phyloP scores from a whole-genome alignment of 2,113 vertebrate genomes.

The Lepus americanus region DNA sequence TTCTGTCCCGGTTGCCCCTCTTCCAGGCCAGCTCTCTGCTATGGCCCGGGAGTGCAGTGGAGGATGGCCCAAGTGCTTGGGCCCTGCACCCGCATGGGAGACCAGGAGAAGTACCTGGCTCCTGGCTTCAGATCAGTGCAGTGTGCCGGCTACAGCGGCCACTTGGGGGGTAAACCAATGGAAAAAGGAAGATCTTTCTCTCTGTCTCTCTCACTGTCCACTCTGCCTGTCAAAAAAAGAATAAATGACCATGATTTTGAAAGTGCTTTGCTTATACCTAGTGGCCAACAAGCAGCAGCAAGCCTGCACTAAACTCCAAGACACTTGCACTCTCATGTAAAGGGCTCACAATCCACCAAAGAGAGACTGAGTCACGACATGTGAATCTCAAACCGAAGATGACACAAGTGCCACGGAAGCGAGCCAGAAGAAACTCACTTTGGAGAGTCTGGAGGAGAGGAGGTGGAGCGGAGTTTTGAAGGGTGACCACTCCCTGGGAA shows the following conservation, averaged over 20 bases:
- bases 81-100: too few relatives aligned
- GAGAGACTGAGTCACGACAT: not conserved
- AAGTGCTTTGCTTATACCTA: not conserved
- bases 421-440: not conserved
- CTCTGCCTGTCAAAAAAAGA: not conserved
- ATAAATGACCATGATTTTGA: not conserved
- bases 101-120: too few relatives aligned
- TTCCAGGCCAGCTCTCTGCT: too few relatives aligned
- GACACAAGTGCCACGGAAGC: not conserved
- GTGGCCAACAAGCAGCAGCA: not conserved
- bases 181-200: too few relatives aligned
- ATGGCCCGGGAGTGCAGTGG: too few relatives aligned
- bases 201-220: too few relatives aligned
- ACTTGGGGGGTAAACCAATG: too few relatives aligned
- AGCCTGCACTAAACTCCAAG: not conserved
- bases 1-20: too few relatives aligned
- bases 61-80: too few relatives aligned
- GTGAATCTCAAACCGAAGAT: not conserved
- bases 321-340: not conserved
- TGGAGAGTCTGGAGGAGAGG: not conserved
- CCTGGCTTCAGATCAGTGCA: too few relatives aligned
- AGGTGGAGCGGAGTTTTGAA: slow-evolving; percentile 1
- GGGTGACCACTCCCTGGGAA: not conserved
- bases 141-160: too few relatives aligned
- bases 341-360: not conserved